Conservation (phyloP, 2,797 vertebrate species). For the Steatocranus sp. region DNA sequence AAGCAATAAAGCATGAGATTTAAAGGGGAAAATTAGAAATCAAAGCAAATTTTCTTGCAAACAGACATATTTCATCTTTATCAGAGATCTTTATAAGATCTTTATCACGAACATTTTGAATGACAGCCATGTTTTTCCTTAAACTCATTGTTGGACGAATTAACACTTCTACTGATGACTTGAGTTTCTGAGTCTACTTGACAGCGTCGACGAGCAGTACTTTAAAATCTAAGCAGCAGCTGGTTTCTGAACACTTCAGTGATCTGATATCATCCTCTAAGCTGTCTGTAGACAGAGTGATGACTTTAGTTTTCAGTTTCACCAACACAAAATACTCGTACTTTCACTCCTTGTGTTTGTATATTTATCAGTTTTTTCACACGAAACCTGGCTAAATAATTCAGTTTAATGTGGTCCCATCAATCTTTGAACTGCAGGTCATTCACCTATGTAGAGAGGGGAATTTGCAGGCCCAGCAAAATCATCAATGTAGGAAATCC, state of each 20-base stretch:
- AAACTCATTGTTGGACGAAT: not conserved
- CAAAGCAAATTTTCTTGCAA: not conserved
- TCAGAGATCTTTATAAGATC: not conserved
- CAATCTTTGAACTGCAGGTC: not conserved
- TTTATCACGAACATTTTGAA: not conserved
- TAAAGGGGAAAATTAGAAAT: not conserved
- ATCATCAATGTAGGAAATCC: slow-evolving; percentile 94
- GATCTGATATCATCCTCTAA: not conserved
- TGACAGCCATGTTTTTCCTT: not conserved
- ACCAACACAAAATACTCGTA: not conserved
- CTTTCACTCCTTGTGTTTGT: not conserved
- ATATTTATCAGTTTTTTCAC: not conserved
- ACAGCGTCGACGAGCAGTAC: not conserved
- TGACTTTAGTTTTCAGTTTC: not conserved
- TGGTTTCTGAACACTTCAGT: not conserved
- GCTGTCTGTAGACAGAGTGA: not conserved
- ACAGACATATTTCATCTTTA: not conserved
- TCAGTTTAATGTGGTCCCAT: not conserved
- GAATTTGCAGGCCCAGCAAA: slow-evolving; percentile 88
- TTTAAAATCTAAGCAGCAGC: not conserved
- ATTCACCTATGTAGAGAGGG: slow-evolving; percentile 87
- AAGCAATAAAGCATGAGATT: not conserved
- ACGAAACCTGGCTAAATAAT: not conserved
- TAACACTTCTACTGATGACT: not conserved
- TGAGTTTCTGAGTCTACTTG: not conserved